These are phyloP conservation scores for Stegastes partitus DNA, from an alignment of 2,113 vertebrate species.

Conservation along the genomic window DNA sequence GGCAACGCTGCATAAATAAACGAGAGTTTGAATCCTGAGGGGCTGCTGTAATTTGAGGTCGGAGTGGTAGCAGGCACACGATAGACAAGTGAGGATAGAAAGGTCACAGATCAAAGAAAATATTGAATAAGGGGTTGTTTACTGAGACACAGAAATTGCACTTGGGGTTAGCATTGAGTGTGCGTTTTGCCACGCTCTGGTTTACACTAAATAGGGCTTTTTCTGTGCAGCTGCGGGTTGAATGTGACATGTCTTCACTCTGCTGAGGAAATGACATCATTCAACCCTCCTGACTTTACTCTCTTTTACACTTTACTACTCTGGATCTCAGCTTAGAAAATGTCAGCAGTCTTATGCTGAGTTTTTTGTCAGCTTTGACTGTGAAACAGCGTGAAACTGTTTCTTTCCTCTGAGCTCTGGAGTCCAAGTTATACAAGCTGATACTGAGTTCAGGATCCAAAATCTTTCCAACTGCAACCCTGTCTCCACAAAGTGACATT, in stretches of 20 bases:
- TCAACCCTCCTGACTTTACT: slow-evolving; percentile 17
- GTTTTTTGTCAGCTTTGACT: not conserved
- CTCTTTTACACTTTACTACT: slow-evolving; percentile 38
- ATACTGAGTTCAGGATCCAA: too few species aligned
- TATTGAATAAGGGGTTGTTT: not conserved
- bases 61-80: not conserved
- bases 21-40: slow-evolving; percentile 19
- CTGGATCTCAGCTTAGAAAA: slow-evolving; percentile 2
- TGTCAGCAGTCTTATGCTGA: not conserved
- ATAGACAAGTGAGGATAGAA: not conserved
- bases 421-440: too few species aligned
- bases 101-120: slow-evolving; percentile 14
- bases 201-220: slow-evolving; percentile 41
- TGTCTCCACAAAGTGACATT: too few species aligned
- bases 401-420: not conserved
- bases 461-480: too few species aligned
- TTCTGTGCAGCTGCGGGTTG: slow-evolving; percentile 26
- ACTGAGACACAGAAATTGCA: not conserved
- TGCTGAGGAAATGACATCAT: slow-evolving; percentile 57
- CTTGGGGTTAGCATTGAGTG: not conserved
- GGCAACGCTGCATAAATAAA: slow-evolving; percentile 32
- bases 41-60: slow-evolving; percentile 41
- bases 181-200: not conserved
- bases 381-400: not conserved
- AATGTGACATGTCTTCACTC: slow-evolving; percentile 51